These are phyloP conservation scores for Ceratosolen solmsi DNA, from an alignment of 1,140 invertebrate species.

Conservation along the genomic window DNA sequence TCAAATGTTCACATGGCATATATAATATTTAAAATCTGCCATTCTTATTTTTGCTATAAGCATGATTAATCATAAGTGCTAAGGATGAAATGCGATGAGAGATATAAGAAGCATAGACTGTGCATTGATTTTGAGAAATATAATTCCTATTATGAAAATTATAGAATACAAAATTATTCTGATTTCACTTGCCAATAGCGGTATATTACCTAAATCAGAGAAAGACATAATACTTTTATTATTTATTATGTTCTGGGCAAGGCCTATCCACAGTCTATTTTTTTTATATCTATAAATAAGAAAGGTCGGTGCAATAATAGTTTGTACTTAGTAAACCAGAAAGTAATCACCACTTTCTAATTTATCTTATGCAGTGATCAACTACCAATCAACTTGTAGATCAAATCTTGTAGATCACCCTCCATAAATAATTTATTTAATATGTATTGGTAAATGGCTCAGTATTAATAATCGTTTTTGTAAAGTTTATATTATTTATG, in stretches of 20 bases:
- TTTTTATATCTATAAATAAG: not conserved
- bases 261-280: constrained; percentile 3
- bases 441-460: not conserved
- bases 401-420: not conserved
- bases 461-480: not conserved
- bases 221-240: constrained; percentile 2
- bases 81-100: not conserved
- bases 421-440: not conserved
- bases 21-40: constrained; percentile 11
- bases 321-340: not conserved
- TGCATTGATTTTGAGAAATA: not conserved
- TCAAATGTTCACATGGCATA: constrained; percentile 10
- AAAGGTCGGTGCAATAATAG: not conserved
- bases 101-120: constrained; percentile 9
- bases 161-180: not conserved
- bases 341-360: not conserved
- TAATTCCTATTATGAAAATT: not conserved
- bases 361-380: not conserved
- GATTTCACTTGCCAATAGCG: not conserved
- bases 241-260: not conserved
- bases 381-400: not conserved
- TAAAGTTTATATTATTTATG: not conserved
- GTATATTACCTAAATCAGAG: not conserved
- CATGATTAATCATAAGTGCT: not conserved
- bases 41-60: constrained; percentile 33